phyloP scores from a whole-genome alignment of 2,113 vertebrate species.

The Eonycteris spelaea region DNA sequence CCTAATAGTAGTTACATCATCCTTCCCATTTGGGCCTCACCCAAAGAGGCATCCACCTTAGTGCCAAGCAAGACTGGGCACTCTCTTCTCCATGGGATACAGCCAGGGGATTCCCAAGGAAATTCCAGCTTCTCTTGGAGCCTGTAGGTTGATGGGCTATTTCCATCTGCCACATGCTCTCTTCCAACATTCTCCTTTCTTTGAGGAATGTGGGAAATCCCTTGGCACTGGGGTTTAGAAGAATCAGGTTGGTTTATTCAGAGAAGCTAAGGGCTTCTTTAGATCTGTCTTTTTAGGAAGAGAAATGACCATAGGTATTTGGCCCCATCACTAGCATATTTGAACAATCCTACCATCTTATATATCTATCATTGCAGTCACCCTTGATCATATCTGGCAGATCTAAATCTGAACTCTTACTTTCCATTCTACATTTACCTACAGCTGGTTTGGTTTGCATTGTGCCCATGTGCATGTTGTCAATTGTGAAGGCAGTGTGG shows the following conservation, averaged over 20 bases:
- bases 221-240: conserved; percentile 10
- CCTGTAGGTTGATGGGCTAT: conserved; percentile 48
- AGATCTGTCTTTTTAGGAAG: not conserved
- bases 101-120: conserved; percentile 65
- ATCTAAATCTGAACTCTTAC: not conserved
- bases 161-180: conserved; percentile 52
- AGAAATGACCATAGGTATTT: not conserved
- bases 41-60: conserved; percentile 33
- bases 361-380: not conserved
- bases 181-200: conserved; percentile 48
- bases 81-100: conserved; percentile 37
- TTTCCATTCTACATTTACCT: not conserved
- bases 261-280: not conserved
- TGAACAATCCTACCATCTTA: not conserved
- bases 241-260: not conserved
- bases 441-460: not conserved
- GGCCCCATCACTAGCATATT: not conserved
- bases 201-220: conserved; percentile 31
- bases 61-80: conserved; percentile 63
- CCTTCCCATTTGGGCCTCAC: conserved; percentile 1
- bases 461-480: accelerated
- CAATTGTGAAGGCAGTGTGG: not conserved
- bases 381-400: not conserved
- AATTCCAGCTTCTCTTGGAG: conserved; percentile 46
- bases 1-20: not conserved